A percentile compares a stretch with the other conserved stretches of the same genome.
phyloP scores from a whole-genome alignment of 2,797 vertebrate genomes.

The Paguma larvata region DNA sequence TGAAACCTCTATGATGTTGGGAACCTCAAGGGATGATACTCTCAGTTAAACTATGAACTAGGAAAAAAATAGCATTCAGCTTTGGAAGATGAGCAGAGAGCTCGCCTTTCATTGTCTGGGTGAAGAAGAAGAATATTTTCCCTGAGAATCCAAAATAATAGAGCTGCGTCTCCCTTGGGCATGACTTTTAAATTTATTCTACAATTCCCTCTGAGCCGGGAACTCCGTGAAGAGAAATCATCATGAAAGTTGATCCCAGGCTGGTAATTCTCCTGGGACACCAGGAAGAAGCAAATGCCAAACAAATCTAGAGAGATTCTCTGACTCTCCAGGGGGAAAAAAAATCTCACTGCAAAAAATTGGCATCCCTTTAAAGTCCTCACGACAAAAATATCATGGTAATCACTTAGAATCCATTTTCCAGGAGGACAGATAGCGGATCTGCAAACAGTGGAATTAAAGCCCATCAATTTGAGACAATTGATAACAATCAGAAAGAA shows the following conservation, averaged over 20 bases:
- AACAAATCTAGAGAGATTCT: constrained; percentile 10
- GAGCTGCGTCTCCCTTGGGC: neutral
- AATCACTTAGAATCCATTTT: neutral
- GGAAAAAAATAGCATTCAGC: neutral
- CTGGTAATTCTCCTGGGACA: neutral
- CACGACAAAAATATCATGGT: neutral
- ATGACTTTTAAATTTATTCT: neutral
- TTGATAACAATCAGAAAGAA: neutral
- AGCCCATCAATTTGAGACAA: neutral
- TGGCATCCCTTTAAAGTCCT: neutral
- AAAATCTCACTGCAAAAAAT: neutral
- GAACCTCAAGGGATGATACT: neutral
- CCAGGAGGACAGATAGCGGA: neutral
- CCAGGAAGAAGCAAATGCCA: constrained; percentile 14
- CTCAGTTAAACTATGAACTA: neutral
- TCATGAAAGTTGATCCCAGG: neutral
- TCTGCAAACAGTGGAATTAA: neutral
- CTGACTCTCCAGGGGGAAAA: neutral
- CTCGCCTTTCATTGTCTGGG: neutral
- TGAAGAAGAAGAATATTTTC: neutral
- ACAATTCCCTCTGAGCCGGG: neutral
- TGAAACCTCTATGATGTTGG: neutral
- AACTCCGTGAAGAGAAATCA: neutral
- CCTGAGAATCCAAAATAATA: neutral
- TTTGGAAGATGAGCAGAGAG: neutral